A percentile compares a stretch with the other conserved stretches of the same genome.
These are phyloP conservation scores for Calameuta filiformis DNA, from an alignment of 2,888 invertebrate genomes.

Conservation along the genomic window DNA sequence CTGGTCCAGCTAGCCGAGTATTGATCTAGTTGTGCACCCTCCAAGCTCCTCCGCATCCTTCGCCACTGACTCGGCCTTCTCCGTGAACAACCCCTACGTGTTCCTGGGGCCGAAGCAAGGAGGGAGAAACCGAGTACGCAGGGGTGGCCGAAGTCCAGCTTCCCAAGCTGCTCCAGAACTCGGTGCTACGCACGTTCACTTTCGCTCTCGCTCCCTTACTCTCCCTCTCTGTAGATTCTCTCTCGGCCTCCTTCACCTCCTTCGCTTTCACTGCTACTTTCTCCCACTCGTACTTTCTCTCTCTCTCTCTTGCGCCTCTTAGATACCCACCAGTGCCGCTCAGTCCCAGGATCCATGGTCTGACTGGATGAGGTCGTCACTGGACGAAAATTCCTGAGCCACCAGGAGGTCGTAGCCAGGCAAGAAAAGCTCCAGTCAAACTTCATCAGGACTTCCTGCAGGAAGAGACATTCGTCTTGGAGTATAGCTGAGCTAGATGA, in stretches of 20 bases:
- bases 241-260: conserved; percentile 42
- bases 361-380: not conserved
- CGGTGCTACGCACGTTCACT: conserved; percentile 49
- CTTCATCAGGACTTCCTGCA: not conserved
- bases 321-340: conserved; percentile 48
- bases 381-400: not conserved
- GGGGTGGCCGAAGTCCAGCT: conserved; percentile 59
- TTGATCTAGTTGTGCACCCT: conserved; percentile 59
- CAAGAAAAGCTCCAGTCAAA: not conserved
- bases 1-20: conserved; percentile 65
- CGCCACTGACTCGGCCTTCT: conserved; percentile 33
- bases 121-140: conserved; percentile 25
- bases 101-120: conserved; percentile 44
- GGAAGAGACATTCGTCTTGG: not conserved
- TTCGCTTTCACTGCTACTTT: conserved; percentile 31
- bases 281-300: conserved; percentile 18
- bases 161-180: conserved; percentile 51
- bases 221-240: conserved; percentile 27
- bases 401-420: not conserved
- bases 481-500: not conserved
- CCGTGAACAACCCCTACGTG: conserved; percentile 30
- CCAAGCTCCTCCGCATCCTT: conserved; percentile 44
- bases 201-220: conserved; percentile 36
- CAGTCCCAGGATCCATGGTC: conserved; percentile 26
- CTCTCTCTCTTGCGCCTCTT: conserved; percentile 41